Evolutionary conservation across 2,113 vertebrate species (phyloP).

Genomic region (Oncorhynchus nerka): DNA sequence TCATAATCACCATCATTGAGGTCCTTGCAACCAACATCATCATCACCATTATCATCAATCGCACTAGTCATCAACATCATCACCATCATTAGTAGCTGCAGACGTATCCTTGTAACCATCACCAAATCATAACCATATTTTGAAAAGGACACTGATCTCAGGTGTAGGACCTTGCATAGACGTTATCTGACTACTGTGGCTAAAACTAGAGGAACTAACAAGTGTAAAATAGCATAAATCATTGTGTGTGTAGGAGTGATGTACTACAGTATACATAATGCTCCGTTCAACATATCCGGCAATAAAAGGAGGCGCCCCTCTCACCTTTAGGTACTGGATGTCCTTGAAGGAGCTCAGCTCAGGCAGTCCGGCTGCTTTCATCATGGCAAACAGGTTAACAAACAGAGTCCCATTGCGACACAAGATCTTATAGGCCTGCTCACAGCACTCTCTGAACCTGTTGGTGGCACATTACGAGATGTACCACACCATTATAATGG

Average conservation of each 20-base stretch:
- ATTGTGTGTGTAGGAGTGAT: too few species aligned
- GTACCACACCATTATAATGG: neutral
- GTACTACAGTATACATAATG: too few species aligned
- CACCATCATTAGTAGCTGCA: neutral
- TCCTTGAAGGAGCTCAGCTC: constrained; percentile 97
- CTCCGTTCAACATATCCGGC: too few species aligned
- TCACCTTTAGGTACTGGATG: constrained; percentile 97
- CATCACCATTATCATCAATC: neutral
- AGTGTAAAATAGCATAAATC: too few species aligned
- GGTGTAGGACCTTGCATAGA: too few species aligned
- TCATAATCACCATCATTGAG: too few species aligned
- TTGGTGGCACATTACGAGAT: neutral
- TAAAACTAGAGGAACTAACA: too few species aligned
- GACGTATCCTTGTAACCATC: neutral
- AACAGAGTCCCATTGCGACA: constrained; percentile 91
- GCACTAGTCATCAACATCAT: neutral
- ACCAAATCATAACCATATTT: neutral
- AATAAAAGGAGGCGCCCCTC: neutral
- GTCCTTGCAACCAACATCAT: too few species aligned
- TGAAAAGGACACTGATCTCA: neutral
- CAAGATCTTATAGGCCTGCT: constrained; percentile 92
- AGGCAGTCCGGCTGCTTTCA: constrained; percentile 95
- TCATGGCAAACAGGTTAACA: constrained; percentile 94
- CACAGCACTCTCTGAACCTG: constrained; percentile 94
- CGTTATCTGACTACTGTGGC: too few species aligned